Conservation (phyloP, 2,113 vertebrate species). For the Colius striatus region DNA sequence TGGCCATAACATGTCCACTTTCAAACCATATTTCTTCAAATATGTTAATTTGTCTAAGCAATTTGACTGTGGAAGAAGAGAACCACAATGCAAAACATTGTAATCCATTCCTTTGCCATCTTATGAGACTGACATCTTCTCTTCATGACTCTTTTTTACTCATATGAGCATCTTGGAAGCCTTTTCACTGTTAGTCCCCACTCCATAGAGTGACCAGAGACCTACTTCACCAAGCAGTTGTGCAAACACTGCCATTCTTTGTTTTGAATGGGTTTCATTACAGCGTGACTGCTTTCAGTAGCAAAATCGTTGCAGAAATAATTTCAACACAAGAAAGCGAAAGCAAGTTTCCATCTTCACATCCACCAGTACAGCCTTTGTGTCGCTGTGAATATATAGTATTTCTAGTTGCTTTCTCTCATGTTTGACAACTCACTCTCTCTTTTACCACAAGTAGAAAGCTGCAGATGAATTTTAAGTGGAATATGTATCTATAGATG, state of each 20-base stretch:
- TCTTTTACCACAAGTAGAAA: neutral
- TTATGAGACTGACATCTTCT: neutral
- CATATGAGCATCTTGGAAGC: accelerated
- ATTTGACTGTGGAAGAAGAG: neutral
- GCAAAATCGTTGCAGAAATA: neutral
- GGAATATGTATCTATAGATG: neutral
- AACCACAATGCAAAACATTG: neutral
- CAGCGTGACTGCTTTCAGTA: neutral
- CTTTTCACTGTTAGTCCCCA: neutral
- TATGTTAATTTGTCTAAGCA: neutral
- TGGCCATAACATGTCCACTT: neutral
- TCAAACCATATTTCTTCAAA: accelerated
- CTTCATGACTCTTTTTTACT: neutral
- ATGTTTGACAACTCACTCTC: neutral
- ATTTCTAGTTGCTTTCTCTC: neutral
- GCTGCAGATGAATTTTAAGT: neutral
- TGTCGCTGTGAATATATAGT: neutral
- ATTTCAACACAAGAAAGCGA: neutral
- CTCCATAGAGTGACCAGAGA: neutral
- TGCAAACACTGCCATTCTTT: neutral
- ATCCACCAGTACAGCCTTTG: neutral
- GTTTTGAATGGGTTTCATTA: neutral
- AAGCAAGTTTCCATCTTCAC: neutral
- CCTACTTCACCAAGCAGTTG: neutral
- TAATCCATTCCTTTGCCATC: neutral